These are phyloP conservation scores for Agrochola litura DNA, from an alignment of 2,888 invertebrate genomes.

Conservation along the genomic window DNA sequence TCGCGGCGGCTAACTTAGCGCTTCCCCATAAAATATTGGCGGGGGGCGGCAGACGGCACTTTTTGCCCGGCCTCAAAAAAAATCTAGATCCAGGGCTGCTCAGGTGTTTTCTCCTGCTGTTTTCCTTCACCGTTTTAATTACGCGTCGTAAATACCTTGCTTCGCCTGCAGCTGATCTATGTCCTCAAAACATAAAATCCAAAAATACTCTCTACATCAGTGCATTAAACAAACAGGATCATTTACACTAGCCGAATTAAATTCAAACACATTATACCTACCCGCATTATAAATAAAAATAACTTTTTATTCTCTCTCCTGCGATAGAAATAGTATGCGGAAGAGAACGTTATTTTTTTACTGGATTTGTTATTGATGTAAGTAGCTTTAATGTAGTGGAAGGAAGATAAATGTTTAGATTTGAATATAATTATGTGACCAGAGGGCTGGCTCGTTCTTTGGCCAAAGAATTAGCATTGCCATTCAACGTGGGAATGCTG, in stretches of 20 bases:
- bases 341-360: constrained; percentile 25
- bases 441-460: too few species aligned
- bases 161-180: constrained; percentile 24
- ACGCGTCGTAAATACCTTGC: too few species aligned
- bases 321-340: constrained; percentile 38
- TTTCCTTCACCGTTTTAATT: too few species aligned
- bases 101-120: too few species aligned
- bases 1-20: too few species aligned
- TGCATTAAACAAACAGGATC: constrained; percentile 58
- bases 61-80: too few species aligned
- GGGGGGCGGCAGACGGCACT: too few species aligned
- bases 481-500: too few species aligned
- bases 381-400: constrained; percentile 29
- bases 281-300: constrained; percentile 32
- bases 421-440: not conserved
- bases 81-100: too few species aligned
- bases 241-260: constrained; percentile 57
- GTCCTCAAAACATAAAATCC: constrained; percentile 48
- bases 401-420: constrained; percentile 10
- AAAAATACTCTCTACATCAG: constrained; percentile 45
- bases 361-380: constrained; percentile 21
- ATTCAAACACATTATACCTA: constrained; percentile 39
- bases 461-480: too few species aligned
- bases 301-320: constrained; percentile 33
- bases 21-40: too few species aligned